These are phyloP conservation scores for Synanceia verrucosa DNA, from an alignment of 2,797 vertebrate species.

Conservation along the genomic window DNA sequence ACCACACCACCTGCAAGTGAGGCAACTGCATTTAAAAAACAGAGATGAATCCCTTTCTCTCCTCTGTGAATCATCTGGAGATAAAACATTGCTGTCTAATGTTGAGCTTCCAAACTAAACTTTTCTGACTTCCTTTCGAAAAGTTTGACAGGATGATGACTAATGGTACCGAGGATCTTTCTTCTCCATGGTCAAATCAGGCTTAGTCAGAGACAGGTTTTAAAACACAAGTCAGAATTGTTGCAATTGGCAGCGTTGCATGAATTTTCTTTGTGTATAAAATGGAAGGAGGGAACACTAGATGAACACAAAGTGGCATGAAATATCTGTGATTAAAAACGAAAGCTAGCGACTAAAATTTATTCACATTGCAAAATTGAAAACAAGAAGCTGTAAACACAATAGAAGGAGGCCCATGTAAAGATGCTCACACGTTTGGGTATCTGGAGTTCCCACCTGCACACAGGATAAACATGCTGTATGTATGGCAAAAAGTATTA, in stretches of 20 bases:
- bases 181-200: background rate
- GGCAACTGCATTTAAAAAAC: conserved; percentile 11
- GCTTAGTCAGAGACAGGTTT: background rate
- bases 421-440: too few species aligned
- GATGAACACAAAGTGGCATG: too few species aligned
- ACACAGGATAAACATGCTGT: too few species aligned
- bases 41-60: background rate
- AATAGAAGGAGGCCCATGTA: background rate
- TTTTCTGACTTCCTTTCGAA: conserved; percentile 5
- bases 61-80: conserved; percentile 28
- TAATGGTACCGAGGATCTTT: background rate
- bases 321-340: too few species aligned
- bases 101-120: conserved; percentile 3
- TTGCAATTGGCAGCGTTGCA: fast-evolving
- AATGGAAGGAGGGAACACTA: too few species aligned
- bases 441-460: too few species aligned
- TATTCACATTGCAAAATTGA: too few species aligned
- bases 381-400: too few species aligned
- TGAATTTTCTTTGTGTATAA: background rate
- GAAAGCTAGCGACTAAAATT: too few species aligned
- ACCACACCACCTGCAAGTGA: conserved; percentile 2
- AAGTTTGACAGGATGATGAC: conserved; percentile 25
- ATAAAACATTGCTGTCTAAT: conserved; percentile 14
- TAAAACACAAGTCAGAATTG: background rate
- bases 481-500: background rate